Evolutionary conservation across 1,140 invertebrate genomes (phyloP).

Genomic region (Theocolax elegans): DNA sequence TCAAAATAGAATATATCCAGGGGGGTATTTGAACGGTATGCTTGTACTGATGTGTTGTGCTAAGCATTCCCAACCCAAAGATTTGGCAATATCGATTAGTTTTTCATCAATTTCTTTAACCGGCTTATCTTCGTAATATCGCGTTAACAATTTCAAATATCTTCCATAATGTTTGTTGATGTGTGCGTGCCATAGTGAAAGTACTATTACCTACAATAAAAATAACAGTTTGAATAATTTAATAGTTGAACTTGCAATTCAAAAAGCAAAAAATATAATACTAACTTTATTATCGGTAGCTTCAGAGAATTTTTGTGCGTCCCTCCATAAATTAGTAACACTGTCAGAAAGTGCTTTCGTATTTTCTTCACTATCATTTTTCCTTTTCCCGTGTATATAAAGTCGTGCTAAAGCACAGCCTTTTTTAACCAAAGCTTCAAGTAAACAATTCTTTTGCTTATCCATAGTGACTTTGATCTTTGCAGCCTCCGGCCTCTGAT

Average conservation of each 20-base stretch:
- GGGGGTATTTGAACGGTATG: constrained; percentile 75
- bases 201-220: constrained; percentile 76
- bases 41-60: constrained; percentile 68
- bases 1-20: constrained; percentile 75
- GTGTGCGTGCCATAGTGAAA: constrained; percentile 84
- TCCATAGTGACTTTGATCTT: constrained; percentile 88
- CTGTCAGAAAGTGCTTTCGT: constrained; percentile 66
- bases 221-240: too few species aligned
- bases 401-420: constrained; percentile 79
- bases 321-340: constrained; percentile 74
- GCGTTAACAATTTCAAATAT: constrained; percentile 79
- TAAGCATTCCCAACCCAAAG: constrained; percentile 78
- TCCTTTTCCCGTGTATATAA: constrained; percentile 63
- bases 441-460: constrained; percentile 78
- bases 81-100: constrained; percentile 73
- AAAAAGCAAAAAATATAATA: constrained; percentile 21
- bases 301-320: constrained; percentile 84
- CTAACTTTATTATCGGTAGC: constrained; percentile 80
- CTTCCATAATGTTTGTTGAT: constrained; percentile 82
- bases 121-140: constrained; percentile 83
- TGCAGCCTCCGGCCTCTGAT: constrained; percentile 78
- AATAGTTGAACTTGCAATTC: too few species aligned
- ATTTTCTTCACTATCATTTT: constrained; percentile 52
- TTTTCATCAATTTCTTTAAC: constrained; percentile 80
- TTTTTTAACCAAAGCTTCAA: constrained; percentile 82